These are phyloP conservation scores for Cyclina sinensis DNA, from an alignment of 1,140 invertebrate genomes.

Conservation along the genomic window DNA sequence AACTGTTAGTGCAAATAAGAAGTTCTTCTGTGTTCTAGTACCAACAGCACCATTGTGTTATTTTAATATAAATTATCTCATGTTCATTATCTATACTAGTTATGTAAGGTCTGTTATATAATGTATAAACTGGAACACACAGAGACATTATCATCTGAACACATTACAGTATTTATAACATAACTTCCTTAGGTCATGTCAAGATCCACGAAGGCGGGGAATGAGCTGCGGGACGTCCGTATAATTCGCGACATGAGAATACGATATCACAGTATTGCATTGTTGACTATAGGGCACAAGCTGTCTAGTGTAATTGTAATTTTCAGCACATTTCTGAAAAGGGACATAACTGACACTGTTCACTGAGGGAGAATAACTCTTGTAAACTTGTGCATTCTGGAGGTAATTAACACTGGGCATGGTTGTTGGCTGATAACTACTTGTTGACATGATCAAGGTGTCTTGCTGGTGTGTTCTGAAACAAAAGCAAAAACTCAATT, in stretches of 20 bases:
- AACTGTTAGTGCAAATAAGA: no score
- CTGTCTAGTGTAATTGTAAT: constrained; percentile 3
- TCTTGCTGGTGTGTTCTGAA: constrained; percentile 55
- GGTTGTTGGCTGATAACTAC: background rate
- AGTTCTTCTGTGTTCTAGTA: no score
- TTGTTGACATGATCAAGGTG: constrained; percentile 7
- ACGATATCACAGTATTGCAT: constrained; percentile 2
- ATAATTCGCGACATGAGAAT: constrained; percentile 15
- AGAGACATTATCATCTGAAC: no score
- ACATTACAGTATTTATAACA: no score
- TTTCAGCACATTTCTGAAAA: constrained; percentile 1
- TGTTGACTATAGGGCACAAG: background rate
- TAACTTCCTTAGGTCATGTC: no score
- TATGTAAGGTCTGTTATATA: no score
- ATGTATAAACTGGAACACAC: no score
- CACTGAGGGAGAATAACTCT: background rate
- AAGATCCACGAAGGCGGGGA: background rate
- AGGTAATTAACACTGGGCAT: background rate
- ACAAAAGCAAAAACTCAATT: no score
- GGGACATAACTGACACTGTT: constrained; percentile 28
- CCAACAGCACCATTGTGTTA: no score
- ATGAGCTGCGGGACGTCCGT: constrained; percentile 8
- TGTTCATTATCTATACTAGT: no score
- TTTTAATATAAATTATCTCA: no score
- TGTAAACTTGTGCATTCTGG: background rate